Percentiles rank a stretch among this genome's conserved stretches.
Evolutionary conservation across 2,113 vertebrate genomes (phyloP).

Genomic region (Peromyscus californicus): DNA sequence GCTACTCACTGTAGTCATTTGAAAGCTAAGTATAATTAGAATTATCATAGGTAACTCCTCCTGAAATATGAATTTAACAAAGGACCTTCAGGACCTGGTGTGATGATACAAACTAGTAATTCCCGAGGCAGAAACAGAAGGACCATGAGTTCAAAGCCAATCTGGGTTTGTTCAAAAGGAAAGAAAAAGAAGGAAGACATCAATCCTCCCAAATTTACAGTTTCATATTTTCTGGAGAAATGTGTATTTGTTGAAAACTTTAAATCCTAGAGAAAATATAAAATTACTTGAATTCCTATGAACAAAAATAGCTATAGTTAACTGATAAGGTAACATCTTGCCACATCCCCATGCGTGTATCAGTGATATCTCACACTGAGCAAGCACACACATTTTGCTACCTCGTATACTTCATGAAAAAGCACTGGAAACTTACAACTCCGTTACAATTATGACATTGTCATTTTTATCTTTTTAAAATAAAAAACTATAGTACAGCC

Average conservation of each 20-base stretch:
- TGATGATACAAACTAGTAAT: not conserved
- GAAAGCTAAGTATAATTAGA: not conserved
- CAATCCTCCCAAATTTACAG: not conserved
- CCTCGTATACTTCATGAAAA: not conserved
- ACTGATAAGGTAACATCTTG: not conserved
- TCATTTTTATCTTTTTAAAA: not conserved
- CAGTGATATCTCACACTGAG: not conserved
- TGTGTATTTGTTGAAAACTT: conserved; percentile 2
- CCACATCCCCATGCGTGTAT: not conserved
- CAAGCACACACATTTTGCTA: not conserved
- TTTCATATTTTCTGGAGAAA: conserved; percentile 1
- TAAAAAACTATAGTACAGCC: not conserved
- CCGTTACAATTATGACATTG: not conserved
- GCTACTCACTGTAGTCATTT: not conserved
- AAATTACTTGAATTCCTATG: conserved; percentile 30
- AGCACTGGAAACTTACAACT: not conserved
- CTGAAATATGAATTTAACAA: not conserved
- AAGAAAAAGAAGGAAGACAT: not conserved
- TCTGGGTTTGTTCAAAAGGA: not conserved
- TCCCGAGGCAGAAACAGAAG: not conserved
- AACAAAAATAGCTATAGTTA: not conserved
- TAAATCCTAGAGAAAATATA: not conserved
- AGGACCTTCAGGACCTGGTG: not conserved
- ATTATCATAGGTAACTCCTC: not conserved
- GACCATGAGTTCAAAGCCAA: not conserved